phyloP scores from a whole-genome alignment of 2,888 invertebrate species.

The Phyto melanocephala region DNA sequence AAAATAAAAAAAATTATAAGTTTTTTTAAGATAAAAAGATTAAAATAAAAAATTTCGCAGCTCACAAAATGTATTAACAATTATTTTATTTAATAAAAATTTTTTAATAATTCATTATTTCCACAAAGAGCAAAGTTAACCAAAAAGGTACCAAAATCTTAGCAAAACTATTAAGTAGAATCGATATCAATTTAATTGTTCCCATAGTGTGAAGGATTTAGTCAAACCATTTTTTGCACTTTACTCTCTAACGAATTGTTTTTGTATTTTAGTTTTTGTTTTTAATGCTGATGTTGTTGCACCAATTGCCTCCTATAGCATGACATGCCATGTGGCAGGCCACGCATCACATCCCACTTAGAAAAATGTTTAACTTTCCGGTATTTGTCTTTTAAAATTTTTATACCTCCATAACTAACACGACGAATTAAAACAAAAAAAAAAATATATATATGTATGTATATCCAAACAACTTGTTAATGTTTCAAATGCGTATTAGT shows the following conservation, averaged over 20 bases:
- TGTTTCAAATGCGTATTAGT: conserved; percentile 56
- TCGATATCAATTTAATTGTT: too few species aligned
- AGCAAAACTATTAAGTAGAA: too few species aligned
- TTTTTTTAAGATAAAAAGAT: too few species aligned
- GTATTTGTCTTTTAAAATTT: conserved; percentile 59
- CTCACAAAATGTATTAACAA: too few species aligned
- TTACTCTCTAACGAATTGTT: conserved; percentile 56
- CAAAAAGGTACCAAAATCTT: too few species aligned
- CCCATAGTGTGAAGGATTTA: conserved; percentile 43
- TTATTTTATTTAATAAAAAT: too few species aligned
- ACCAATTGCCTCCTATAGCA: conserved; percentile 49
- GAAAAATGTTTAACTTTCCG: conserved; percentile 63
- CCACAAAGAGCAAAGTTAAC: too few species aligned
- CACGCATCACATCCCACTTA: conserved; percentile 65
- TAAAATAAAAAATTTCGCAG: too few species aligned
- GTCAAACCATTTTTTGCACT: conserved; percentile 62
- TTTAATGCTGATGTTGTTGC: conserved; percentile 13
- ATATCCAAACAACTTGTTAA: conserved; percentile 55
- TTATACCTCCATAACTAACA: conserved; percentile 51
- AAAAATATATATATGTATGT: too few species aligned
- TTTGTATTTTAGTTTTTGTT: background rate
- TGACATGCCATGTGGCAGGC: conserved; percentile 59
- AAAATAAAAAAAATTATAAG: too few species aligned
- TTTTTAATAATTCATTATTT: too few species aligned
- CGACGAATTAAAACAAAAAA: conserved; percentile 2